Conservation (phyloP, 2,797 vertebrate species). For the Knipowitschia caucasica region DNA sequence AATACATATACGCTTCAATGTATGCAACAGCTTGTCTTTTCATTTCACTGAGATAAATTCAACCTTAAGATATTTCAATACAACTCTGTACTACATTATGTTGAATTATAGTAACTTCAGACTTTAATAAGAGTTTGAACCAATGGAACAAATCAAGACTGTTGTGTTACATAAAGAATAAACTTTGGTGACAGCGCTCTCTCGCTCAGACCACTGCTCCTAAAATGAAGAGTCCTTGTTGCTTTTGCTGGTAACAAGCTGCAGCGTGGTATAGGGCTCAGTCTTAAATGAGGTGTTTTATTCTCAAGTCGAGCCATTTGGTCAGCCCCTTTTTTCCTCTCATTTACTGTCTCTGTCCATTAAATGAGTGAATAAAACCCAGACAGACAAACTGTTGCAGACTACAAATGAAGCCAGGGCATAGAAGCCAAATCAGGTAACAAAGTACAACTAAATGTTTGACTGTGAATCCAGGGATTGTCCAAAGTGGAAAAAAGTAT, state of each 20-base stretch:
- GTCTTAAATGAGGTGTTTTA: slow-evolving; percentile 13
- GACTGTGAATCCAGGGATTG: neutral
- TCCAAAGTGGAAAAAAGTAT: neutral
- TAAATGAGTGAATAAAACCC: slow-evolving; percentile 10
- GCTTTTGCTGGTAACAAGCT: slow-evolving; percentile 8
- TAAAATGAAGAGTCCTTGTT: slow-evolving; percentile 7
- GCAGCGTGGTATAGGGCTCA: neutral
- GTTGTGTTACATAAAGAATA: neutral
- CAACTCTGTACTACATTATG: neutral
- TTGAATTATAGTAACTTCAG: neutral
- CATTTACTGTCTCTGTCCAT: slow-evolving; percentile 13
- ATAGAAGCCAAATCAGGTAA: neutral
- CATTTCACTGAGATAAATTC: neutral
- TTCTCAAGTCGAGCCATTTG: slow-evolving; percentile 8
- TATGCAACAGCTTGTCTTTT: too few species aligned
- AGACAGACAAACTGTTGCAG: slow-evolving; percentile 6
- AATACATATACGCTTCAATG: too few species aligned
- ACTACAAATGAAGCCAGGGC: slow-evolving; percentile 13
- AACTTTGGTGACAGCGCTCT: neutral
- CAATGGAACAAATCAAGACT: neutral
- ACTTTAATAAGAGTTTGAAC: too few species aligned
- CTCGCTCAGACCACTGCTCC: neutral
- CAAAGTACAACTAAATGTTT: neutral
- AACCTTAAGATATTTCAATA: slow-evolving; percentile 15
- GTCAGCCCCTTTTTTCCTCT: slow-evolving; percentile 6